Evolutionary conservation across 2,113 vertebrate genomes (phyloP).

Genomic region (Lycaon pictus): DNA sequence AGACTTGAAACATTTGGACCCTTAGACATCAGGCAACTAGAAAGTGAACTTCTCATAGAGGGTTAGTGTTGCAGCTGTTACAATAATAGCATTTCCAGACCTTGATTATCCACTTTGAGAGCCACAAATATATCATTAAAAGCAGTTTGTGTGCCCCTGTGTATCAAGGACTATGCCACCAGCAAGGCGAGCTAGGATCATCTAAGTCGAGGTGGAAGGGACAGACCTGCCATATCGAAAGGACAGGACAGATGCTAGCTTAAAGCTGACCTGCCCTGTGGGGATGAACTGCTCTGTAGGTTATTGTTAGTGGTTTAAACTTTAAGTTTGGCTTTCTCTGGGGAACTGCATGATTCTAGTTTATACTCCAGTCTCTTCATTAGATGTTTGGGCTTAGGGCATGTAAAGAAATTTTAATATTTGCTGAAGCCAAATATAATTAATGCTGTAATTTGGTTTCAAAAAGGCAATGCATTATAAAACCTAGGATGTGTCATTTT

Average conservation of each 20-base stretch:
- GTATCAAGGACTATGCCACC: not conserved
- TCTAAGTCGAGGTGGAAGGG: not conserved
- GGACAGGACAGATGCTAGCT: not conserved
- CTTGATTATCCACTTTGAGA: constrained; percentile 47
- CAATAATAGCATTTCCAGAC: constrained; percentile 56
- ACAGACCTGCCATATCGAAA: too few relatives aligned
- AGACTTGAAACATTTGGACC: constrained; percentile 54
- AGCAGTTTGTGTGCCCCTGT: not conserved
- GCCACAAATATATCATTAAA: not conserved
- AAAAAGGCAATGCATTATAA: constrained; percentile 45
- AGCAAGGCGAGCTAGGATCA: not conserved
- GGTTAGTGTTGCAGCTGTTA: constrained; percentile 30
- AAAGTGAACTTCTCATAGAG: not conserved
- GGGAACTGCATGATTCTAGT: not conserved
- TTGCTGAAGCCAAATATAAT: constrained; percentile 64
- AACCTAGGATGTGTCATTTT: constrained; percentile 24
- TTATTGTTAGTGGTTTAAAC: constrained; percentile 39
- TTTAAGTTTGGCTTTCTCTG: not conserved
- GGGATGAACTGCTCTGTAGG: not conserved
- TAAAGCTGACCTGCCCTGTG: not conserved
- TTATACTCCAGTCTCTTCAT: constrained; percentile 47
- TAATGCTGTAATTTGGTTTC: constrained; percentile 55
- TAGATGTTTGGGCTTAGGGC: constrained; percentile 47
- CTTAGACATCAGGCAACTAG: constrained; percentile 44
- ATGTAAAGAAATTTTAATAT: constrained; percentile 61